Evolutionary conservation across 2,113 vertebrate species (phyloP), one percentile per base, ranked within the genome.

Genomic region (Trichechus manatus): DNA sequence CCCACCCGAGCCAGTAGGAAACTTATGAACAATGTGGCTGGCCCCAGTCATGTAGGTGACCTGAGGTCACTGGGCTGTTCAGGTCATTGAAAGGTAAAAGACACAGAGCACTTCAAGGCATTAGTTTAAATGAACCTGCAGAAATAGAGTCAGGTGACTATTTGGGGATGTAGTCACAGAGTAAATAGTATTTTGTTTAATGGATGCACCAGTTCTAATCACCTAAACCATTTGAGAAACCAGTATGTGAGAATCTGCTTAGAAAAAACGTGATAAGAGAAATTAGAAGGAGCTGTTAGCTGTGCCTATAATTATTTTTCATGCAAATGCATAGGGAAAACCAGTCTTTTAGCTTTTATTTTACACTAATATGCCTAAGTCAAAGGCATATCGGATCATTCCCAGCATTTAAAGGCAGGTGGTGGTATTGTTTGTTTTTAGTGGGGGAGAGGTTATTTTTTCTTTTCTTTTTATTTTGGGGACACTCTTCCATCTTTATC

Each of bases 291-390:
- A 91, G 29, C 17, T 82, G 4, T 75, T 15, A 22, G 27, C 53
- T 64, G 2, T 78, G 4, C 59, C 50, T 75, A 0, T 74, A 42
- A 36, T 75, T 72, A 33, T 89, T 83, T 83, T 83, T 92, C 56
- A 63, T 70, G 13, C 33, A 64, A 79, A 47, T 59, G 20, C n/a
- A 5, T 64, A 78, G 91, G 42, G 15, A 79, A 91, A 88, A 25
- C 11, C 42, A 29, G 25, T 68, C 42, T 96, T 86, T 66, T 20
- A 33, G 50, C 47, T 74, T 90, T 94, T 63, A 33, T 93, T 89
- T 79, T 79, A 6, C 19, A 66, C n/a, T 19, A 59, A 31, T 72
- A 47, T 47, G n/a, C 63, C 11, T 66, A 64, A 63, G 75, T 74
- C 82, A 70, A 39, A 91, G 66, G 72, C 63, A 64, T 64, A 64